Conservation (phyloP, 2,888 invertebrate genomes). For the Drosophila borborema region DNA sequence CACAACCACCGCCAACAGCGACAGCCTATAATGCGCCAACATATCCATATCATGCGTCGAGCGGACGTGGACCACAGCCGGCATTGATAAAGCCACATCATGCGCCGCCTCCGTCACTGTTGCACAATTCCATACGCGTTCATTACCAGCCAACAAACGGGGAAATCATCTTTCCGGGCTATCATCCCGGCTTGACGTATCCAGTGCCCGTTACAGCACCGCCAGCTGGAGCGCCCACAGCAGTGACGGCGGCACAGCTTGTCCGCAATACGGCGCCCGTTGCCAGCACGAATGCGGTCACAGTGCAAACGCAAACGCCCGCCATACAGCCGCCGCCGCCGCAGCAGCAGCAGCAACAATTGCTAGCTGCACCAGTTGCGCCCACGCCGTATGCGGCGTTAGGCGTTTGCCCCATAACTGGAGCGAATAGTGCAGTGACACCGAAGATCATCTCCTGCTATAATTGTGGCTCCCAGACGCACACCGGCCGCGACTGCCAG, state of each 20-base stretch:
- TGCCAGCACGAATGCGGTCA: slow-evolving; percentile 64
- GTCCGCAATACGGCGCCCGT: slow-evolving; percentile 51
- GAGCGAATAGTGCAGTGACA: slow-evolving; percentile 39
- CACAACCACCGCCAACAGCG: slow-evolving; percentile 51
- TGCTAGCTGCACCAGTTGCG: slow-evolving; percentile 85
- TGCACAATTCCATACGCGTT: slow-evolving; percentile 80
- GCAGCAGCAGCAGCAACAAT: slow-evolving; percentile 42
- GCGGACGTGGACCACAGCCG: slow-evolving; percentile 70
- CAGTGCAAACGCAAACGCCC: slow-evolving; percentile 76
- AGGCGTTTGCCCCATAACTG: slow-evolving; percentile 71
- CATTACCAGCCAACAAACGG: slow-evolving; percentile 86
- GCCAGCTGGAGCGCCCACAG: slow-evolving; percentile 57
- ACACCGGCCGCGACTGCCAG: slow-evolving; percentile 94
- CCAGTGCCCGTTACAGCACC: slow-evolving; percentile 68
- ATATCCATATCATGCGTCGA: slow-evolving; percentile 82
- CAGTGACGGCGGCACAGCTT: slow-evolving; percentile 71
- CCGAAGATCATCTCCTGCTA: slow-evolving; percentile 89
- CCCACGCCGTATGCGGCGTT: slow-evolving; percentile 78
- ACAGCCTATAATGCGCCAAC: slow-evolving; percentile 70
- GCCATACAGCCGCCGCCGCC: slow-evolving; percentile 31
- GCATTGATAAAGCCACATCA: slow-evolving; percentile 80
- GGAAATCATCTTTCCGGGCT: slow-evolving; percentile 86
- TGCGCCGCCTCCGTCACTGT: slow-evolving; percentile 76
- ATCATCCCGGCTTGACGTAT: slow-evolving; percentile 77
- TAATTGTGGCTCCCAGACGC: slow-evolving; percentile 95